Evolutionary conservation across 2,113 vertebrate species (phyloP).

Genomic region (Toxotes jaculatrix): DNA sequence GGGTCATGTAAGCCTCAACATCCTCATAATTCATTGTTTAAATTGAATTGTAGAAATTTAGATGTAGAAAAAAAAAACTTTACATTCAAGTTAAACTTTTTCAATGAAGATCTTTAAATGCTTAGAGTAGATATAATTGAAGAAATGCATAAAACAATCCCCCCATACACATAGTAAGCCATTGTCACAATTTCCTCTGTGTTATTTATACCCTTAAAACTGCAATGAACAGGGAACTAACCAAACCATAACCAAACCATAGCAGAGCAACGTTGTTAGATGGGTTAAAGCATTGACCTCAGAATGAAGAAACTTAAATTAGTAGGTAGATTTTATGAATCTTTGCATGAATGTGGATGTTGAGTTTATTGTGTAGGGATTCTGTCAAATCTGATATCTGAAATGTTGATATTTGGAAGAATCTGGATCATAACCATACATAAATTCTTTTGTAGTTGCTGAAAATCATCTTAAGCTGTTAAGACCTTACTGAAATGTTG

Average conservation of each 20-base stretch:
- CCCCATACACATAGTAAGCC: not conserved
- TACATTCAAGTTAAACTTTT: not conserved
- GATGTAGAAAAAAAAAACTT: conserved; percentile 6
- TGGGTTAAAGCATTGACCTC: conserved; percentile 60
- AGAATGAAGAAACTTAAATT: conserved; percentile 86
- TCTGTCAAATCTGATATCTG: conserved; percentile 37
- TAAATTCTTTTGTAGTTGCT: conserved; percentile 32
- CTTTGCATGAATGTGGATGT: conserved; percentile 75
- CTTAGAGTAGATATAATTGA: conserved; percentile 6
- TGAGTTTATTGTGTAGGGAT: conserved; percentile 53
- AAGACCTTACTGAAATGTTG: conserved; percentile 33
- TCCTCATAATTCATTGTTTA: conserved; percentile 30
- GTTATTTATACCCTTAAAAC: conserved; percentile 11
- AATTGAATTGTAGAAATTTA: conserved; percentile 36
- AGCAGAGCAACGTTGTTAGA: conserved; percentile 6
- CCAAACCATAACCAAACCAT: not conserved
- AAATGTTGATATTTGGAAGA: conserved; percentile 66
- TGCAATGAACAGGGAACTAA: conserved; percentile 15
- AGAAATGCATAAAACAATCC: not conserved
- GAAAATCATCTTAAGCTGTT: conserved; percentile 56
- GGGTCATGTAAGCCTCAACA: not conserved
- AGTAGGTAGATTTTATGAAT: conserved; percentile 65
- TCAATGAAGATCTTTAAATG: not conserved
- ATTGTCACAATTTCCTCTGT: not conserved
- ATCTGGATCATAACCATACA: conserved; percentile 37